Conservation (phyloP, 2,113 vertebrate genomes). For the Rhinolophus sinicus region DNA sequence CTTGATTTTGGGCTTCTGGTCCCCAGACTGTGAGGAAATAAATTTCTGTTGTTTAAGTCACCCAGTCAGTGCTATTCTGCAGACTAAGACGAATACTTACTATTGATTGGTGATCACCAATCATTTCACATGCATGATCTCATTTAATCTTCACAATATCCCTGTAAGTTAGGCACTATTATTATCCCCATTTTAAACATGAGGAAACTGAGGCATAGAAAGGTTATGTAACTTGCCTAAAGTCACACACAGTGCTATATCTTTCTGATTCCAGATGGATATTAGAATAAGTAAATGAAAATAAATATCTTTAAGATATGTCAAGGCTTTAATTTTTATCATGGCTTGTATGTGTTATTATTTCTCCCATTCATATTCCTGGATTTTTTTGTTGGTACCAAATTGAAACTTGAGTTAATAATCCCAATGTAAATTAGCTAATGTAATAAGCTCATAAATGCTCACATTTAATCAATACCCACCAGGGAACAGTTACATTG, state of each 20-base stretch:
- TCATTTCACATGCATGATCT: background rate
- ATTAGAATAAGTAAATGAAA: conserved; percentile 15
- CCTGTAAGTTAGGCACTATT: background rate
- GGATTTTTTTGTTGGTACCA: background rate
- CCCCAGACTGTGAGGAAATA: background rate
- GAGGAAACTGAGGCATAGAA: background rate
- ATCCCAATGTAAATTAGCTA: conserved; percentile 40
- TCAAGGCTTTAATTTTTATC: background rate
- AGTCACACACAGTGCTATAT: background rate
- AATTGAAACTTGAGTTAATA: conserved; percentile 43
- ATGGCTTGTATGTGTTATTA: background rate
- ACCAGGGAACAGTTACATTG: conserved; percentile 13
- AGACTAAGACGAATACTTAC: background rate
- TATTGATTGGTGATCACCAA: background rate
- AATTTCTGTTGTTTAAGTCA: background rate
- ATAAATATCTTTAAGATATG: conserved; percentile 2
- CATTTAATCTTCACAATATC: conserved; percentile 10
- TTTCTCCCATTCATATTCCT: background rate
- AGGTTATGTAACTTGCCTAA: background rate
- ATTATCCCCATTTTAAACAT: background rate
- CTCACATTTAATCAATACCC: conserved; percentile 38
- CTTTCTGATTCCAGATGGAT: background rate
- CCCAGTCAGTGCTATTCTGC: background rate
- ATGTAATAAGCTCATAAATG: background rate
- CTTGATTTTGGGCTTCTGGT: background rate